Evolutionary conservation across 2,797 vertebrate genomes (phyloP), one percentile per base, ranked within the genome.

Genomic region (Eremophila alpestris): DNA sequence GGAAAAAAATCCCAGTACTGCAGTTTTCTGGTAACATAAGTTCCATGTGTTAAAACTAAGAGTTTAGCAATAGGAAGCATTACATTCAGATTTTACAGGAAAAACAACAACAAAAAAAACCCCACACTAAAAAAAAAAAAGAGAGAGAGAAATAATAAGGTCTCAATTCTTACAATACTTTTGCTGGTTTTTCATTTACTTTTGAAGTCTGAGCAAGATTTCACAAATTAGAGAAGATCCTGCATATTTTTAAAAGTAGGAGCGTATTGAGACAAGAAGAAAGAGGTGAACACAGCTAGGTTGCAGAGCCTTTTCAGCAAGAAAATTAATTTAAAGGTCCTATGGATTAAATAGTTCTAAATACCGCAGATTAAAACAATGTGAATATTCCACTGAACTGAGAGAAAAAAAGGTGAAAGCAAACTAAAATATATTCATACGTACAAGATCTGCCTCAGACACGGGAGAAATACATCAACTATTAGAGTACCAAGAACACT

Each of bases 1-100:
- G 22, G 8, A 7, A 5, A 16, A 88, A 83, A 34, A 63, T 7
- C 2, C 3, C 24, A 80, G 26, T 58, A 87, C 85, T 94, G 81
- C 46, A 54, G 6, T 64, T 89, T 95, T 32, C 40, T 76, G 20
- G 13, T 56, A 93, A 68, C 45, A 10, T 86, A 94, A 93, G 71
- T 90, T 65, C 77, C n/a, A 74, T 68, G 8, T 48, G 30, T 24
- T 70, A 49, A 16, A 56, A 65, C 51, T 16, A 77, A 29, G 22
- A 64, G 16, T 58, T 73, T 65, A 29, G 29, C 34, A 73, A 41
- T 3, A 69, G 26, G 5, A 76, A 19, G 13, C 0, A 1, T 17
- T 49, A 60, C 46, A 24, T 26, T n/a, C 80, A 32, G 24, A 40
- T 36, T 56, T 49, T 4, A 45, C 26, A 43, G 45, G 2, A 41